These are phyloP conservation scores for Dendrocincla fuliginosa DNA, from an alignment of 2,797 vertebrate genomes.

Conservation along the genomic window DNA sequence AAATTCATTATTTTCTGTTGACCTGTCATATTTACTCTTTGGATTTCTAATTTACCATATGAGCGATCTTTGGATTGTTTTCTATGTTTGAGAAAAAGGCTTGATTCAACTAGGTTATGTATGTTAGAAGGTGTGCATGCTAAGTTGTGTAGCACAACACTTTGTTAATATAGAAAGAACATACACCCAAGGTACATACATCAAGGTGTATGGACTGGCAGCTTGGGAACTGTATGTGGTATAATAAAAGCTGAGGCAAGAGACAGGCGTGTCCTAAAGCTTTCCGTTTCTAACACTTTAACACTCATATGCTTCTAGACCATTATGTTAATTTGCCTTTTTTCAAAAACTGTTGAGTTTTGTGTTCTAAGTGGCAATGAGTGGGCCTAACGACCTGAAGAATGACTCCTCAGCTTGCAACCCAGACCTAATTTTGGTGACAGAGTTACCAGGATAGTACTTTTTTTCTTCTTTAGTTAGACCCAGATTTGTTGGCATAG, in stretches of 20 bases:
- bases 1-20: background rate
- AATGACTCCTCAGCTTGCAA: background rate
- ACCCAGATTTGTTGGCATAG: background rate
- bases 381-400: background rate
- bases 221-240: background rate
- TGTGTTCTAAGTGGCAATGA: background rate
- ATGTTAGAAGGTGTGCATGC: background rate
- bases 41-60: background rate
- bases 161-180: background rate
- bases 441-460: background rate
- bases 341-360: background rate
- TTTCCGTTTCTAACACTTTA: background rate
- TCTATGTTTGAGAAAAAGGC: background rate
- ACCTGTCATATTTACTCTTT: background rate
- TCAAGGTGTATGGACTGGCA: background rate
- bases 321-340: background rate
- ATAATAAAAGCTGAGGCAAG: background rate
- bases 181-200: background rate
- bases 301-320: background rate
- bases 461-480: background rate
- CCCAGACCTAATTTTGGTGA: background rate
- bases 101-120: background rate
- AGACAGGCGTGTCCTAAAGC: background rate
- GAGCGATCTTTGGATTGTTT: background rate
- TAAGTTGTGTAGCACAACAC: background rate